Conservation (phyloP, 2,113 vertebrate species). For the Corythoichthys haematopterus region DNA sequence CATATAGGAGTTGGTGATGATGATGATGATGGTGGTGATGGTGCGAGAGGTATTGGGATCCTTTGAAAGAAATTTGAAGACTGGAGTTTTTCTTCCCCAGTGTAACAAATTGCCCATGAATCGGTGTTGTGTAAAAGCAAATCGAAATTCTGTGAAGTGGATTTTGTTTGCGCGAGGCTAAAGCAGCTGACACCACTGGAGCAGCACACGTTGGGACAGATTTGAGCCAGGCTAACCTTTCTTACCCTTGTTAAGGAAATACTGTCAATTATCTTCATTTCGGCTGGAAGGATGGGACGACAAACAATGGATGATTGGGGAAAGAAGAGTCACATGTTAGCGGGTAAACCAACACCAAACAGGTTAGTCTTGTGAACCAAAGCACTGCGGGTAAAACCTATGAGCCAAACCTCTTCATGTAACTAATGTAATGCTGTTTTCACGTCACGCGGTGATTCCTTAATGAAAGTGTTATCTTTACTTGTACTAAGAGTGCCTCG, state of each 20-base stretch:
- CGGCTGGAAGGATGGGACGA: slow-evolving; percentile 62
- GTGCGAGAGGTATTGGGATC: background rate
- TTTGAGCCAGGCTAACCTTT: slow-evolving; percentile 58
- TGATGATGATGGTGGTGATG: slow-evolving; percentile 15
- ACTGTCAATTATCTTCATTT: slow-evolving; percentile 74
- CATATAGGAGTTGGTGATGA: slow-evolving; percentile 38
- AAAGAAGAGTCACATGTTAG: slow-evolving; percentile 68
- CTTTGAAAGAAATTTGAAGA: background rate
- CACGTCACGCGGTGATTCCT: slow-evolving; percentile 29
- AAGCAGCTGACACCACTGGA: slow-evolving; percentile 65
- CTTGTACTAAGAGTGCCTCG: slow-evolving; percentile 6
- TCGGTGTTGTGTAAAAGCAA: slow-evolving; percentile 8
- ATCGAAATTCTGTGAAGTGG: slow-evolving; percentile 20
- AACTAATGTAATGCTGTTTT: slow-evolving; percentile 18
- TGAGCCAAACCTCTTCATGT: slow-evolving; percentile 64
- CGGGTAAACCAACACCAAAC: slow-evolving; percentile 60
- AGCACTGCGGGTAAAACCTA: slow-evolving; percentile 33
- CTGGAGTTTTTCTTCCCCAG: background rate
- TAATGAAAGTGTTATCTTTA: background rate
- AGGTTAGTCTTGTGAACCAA: slow-evolving; percentile 62
- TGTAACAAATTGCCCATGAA: background rate
- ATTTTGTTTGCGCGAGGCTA: slow-evolving; percentile 23
- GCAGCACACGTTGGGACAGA: slow-evolving; percentile 57
- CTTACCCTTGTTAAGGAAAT: slow-evolving; percentile 73
- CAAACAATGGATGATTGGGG: slow-evolving; percentile 61